A percentile compares a stretch with the other conserved stretches of the same genome.
These are phyloP conservation scores for Torymus texanus DNA, from an alignment of 2,888 invertebrate genomes.

Conservation along the genomic window DNA sequence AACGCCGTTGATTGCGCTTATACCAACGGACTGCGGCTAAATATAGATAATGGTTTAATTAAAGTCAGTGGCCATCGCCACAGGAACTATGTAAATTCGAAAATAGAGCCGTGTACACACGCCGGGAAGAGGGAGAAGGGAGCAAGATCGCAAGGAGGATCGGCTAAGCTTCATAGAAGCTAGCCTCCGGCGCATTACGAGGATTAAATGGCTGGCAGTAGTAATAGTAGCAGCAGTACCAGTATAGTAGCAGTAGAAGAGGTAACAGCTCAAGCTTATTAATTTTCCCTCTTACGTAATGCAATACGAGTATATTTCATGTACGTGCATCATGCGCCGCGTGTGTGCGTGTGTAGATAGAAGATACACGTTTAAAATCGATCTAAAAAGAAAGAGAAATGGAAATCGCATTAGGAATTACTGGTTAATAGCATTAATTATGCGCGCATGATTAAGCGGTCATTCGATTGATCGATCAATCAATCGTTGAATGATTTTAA, in stretches of 20 bases:
- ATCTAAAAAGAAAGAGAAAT: too few relatives aligned
- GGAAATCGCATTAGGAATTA: too few relatives aligned
- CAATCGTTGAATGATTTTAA: too few relatives aligned
- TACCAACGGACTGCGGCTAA: neutral
- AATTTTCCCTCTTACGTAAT: constrained; percentile 16
- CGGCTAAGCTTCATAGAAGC: constrained; percentile 11
- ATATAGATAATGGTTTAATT: constrained; percentile 58
- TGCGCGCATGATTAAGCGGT: too few relatives aligned
- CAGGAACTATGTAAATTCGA: constrained; percentile 1
- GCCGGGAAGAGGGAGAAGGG: neutral
- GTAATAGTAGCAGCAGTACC: too few relatives aligned
- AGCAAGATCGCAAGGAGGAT: neutral
- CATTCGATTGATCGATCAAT: too few relatives aligned
- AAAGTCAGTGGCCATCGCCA: constrained; percentile 28
- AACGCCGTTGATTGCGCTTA: too few relatives aligned
- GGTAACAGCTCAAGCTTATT: neutral
- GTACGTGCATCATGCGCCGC: too few relatives aligned
- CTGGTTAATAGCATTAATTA: too few relatives aligned
- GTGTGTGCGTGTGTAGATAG: too few relatives aligned
- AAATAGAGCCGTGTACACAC: neutral
- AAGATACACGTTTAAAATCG: too few relatives aligned
- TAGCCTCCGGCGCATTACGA: neutral
- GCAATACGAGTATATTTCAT: neutral
- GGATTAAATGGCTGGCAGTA: constrained; percentile 7
- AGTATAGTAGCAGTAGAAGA: too few relatives aligned